A percentile compares a stretch with the other conserved stretches of the same genome.
These are phyloP conservation scores for Galagoides demidoff DNA, from an alignment of 2,797 vertebrate genomes.

Conservation along the genomic window DNA sequence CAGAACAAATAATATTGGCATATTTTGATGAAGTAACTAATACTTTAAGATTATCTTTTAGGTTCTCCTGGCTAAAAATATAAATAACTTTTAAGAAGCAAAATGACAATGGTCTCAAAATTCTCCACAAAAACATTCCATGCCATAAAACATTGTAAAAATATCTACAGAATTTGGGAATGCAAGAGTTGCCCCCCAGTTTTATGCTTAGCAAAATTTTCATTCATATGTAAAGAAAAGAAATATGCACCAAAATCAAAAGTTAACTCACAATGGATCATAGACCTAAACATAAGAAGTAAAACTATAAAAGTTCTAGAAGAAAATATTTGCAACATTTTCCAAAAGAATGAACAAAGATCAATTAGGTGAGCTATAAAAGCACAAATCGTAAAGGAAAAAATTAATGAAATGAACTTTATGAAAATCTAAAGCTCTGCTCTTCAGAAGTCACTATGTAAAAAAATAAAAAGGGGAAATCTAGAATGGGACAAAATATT, in stretches of 20 bases:
- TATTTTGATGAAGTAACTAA: not conserved
- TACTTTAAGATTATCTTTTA: not conserved
- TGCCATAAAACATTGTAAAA: not conserved
- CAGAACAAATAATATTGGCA: not conserved
- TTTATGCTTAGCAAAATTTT: conserved; percentile 11
- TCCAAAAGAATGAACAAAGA: not conserved
- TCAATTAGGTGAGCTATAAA: not conserved
- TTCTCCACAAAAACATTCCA: not conserved
- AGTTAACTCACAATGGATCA: not conserved
- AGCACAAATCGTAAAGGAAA: not conserved
- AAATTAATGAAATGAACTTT: not conserved
- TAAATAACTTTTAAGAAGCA: not conserved
- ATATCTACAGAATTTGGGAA: not conserved
- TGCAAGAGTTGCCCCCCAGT: not conserved
- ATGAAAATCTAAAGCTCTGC: not conserved
- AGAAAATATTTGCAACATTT: not conserved
- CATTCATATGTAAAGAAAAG: not conserved
- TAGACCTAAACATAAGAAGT: not conserved
- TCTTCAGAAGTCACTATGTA: not conserved
- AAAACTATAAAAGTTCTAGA: not conserved
- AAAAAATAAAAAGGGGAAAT: not conserved
- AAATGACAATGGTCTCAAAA: conserved; percentile 1
- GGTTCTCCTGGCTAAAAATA: not conserved
- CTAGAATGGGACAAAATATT: not conserved
- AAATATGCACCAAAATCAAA: not conserved